phyloP scores from a whole-genome alignment of 2,113 vertebrate genomes.

The Lates calcarifer region DNA sequence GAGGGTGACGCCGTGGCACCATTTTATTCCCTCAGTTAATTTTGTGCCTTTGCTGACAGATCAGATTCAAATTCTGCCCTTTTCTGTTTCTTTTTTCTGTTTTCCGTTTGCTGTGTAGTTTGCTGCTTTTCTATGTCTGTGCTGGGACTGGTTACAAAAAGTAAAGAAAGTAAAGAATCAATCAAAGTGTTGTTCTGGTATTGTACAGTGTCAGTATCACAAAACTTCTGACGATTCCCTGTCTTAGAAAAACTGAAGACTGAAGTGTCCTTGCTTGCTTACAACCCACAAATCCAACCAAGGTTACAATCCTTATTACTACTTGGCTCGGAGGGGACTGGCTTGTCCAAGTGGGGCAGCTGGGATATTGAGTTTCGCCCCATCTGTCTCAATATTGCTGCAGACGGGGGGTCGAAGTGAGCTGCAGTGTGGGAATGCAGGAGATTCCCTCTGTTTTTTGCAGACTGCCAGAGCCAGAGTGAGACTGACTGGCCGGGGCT shows the following conservation, averaged over 20 bases:
- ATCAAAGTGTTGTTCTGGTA: neutral
- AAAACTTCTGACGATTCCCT: neutral
- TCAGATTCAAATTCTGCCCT: conserved; percentile 46
- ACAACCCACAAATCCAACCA: conserved; percentile 62
- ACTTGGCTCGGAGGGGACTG: conserved; percentile 27
- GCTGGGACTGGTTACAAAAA: neutral
- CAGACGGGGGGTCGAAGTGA: conserved; percentile 40
- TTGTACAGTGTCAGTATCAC: neutral
- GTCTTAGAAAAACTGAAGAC: conserved; percentile 25
- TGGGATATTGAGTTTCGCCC: conserved; percentile 62
- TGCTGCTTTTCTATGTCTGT: neutral
- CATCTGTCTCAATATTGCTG: conserved; percentile 60
- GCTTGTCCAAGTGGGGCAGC: conserved; percentile 51
- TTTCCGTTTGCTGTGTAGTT: conserved; percentile 14
- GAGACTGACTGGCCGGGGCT: conserved; percentile 67
- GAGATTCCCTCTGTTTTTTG: conserved; percentile 50
- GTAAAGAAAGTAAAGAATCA: neutral
- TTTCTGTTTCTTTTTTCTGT: neutral
- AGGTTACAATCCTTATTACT: conserved; percentile 52
- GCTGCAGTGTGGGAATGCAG: conserved; percentile 43
- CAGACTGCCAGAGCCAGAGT: conserved; percentile 35
- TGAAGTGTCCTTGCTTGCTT: conserved; percentile 34
- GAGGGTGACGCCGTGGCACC: conserved; percentile 46
- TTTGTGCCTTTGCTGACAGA: conserved; percentile 63
- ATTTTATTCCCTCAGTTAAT: conserved; percentile 54